A percentile compares a stretch with the other conserved stretches of the same genome.
Evolutionary conservation across 1,140 invertebrate genomes (phyloP).

Genomic region (Drosophila navojoa): DNA sequence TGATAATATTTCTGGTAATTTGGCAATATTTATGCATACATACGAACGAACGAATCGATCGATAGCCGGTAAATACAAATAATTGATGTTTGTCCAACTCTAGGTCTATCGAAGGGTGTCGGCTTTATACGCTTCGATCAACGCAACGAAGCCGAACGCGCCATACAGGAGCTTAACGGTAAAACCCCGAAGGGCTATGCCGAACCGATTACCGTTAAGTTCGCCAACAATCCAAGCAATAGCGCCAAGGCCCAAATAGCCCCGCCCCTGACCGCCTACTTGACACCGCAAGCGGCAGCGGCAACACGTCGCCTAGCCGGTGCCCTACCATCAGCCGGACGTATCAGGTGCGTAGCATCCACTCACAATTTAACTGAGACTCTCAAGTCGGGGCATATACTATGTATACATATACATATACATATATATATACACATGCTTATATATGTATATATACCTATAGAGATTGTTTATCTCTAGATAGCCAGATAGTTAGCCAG

Average conservation of each 20-base stretch:
- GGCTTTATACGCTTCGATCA: slow-evolving; percentile 87
- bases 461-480: not conserved
- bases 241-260: slow-evolving; percentile 86
- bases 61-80: not conserved
- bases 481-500: no score
- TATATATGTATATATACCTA: not conserved
- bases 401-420: slow-evolving; percentile 8
- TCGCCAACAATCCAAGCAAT: slow-evolving; percentile 87
- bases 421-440: not conserved
- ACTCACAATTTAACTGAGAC: not conserved
- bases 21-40: no score
- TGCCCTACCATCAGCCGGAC: slow-evolving; percentile 77
- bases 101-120: slow-evolving; percentile 86
- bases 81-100: slow-evolving; percentile 17
- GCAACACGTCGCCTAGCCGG: slow-evolving; percentile 78
- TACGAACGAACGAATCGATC: not conserved
- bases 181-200: slow-evolving; percentile 86
- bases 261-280: slow-evolving; percentile 85
- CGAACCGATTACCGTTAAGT: slow-evolving; percentile 87
- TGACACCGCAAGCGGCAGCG: slow-evolving; percentile 83
- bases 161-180: slow-evolving; percentile 87
- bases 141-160: slow-evolving; percentile 86
- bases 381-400: not conserved
- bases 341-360: slow-evolving; percentile 70
- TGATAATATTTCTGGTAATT: slow-evolving; percentile 90